Conservation (phyloP, 1,140 invertebrate species). For the Aphelinus certus region DNA sequence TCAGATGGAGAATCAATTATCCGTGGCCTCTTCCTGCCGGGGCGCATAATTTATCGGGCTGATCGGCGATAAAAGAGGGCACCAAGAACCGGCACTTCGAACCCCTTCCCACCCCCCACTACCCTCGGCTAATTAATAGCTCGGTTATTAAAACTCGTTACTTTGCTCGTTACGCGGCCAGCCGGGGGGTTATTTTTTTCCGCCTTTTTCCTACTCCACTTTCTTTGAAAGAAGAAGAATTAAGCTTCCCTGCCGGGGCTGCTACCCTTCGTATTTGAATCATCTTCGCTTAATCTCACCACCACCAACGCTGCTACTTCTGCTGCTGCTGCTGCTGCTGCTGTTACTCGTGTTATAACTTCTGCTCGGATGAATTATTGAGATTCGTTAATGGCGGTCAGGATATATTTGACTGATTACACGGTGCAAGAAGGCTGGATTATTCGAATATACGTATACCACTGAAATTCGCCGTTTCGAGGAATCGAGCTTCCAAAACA, state of each 20-base stretch:
- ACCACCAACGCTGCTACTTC: too few relatives aligned
- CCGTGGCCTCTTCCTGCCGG: not conserved
- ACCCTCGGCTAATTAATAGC: constrained; percentile 48
- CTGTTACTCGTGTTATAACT: constrained; percentile 15
- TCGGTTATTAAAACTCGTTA: constrained; percentile 49
- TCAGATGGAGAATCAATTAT: not conserved
- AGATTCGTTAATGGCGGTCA: not conserved
- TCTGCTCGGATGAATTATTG: not conserved
- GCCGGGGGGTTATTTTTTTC: constrained; percentile 23
- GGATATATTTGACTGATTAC: too few relatives aligned
- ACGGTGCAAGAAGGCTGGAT: too few relatives aligned
- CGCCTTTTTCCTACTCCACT: not conserved
- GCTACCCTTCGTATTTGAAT: constrained; percentile 23
- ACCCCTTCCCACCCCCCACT: too few relatives aligned
- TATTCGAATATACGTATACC: too few relatives aligned
- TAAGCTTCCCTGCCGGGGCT: constrained; percentile 12
- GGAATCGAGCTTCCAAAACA: too few relatives aligned
- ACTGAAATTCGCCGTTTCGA: too few relatives aligned
- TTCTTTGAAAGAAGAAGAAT: constrained; percentile 19
- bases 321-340: too few relatives aligned
- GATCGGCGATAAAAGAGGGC: not conserved
- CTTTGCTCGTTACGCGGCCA: constrained; percentile 35
- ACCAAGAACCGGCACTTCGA: not conserved
- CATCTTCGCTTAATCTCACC: constrained; percentile 9
- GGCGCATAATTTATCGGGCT: constrained; percentile 17